Evolutionary conservation across 2,797 vertebrate species (phyloP).

Genomic region (Nannoperca obscura): DNA sequence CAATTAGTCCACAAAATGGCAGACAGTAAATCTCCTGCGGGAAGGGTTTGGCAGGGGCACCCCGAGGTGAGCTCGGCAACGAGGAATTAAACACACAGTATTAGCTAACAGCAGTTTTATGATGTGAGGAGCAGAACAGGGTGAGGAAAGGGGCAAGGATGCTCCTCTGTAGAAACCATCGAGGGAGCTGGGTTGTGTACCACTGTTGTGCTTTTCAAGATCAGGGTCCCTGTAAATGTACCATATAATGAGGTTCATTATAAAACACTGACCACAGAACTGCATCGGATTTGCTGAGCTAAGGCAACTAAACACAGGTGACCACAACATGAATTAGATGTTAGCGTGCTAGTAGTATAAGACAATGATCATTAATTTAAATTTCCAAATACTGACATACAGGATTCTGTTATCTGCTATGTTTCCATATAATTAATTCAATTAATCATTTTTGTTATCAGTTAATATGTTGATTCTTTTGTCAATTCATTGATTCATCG

Average conservation of each 20-base stretch:
- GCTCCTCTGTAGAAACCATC: slow-evolving; percentile 32
- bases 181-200: slow-evolving; percentile 33
- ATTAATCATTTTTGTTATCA: not conserved
- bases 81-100: slow-evolving; percentile 79
- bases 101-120: slow-evolving; percentile 77
- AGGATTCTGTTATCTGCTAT: too few relatives aligned
- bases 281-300: slow-evolving; percentile 13
- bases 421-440: not conserved
- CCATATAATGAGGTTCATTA: slow-evolving; percentile 53
- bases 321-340: not conserved
- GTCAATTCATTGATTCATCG: not conserved
- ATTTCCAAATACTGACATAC: not conserved
- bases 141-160: slow-evolving; percentile 50
- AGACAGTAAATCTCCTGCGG: slow-evolving; percentile 79
- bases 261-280: not conserved
- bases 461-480: not conserved
- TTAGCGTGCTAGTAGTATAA: not conserved
- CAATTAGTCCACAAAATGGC: slow-evolving; percentile 86
- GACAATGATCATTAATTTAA: not conserved
- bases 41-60: slow-evolving; percentile 78
- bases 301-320: slow-evolving; percentile 8
- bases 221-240: slow-evolving; percentile 25
- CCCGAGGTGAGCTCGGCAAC: slow-evolving; percentile 72
- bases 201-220: slow-evolving; percentile 13
- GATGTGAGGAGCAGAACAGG: slow-evolving; percentile 64